Evolutionary conservation across 2,113 vertebrate genomes (phyloP).

Genomic region (Agapornis roseicollis): DNA sequence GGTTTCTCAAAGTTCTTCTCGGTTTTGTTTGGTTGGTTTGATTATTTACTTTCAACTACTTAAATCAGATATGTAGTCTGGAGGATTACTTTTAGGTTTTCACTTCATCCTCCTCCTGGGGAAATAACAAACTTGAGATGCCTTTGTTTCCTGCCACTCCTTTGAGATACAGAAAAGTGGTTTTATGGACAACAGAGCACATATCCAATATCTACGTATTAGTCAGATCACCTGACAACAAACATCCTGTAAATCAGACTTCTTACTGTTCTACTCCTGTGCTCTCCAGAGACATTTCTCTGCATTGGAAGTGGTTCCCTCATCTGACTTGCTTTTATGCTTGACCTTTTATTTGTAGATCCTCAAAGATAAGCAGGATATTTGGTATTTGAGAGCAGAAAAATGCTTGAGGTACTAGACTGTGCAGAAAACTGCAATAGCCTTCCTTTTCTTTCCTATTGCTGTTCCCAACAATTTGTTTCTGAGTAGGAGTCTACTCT

Average conservation of each 20-base stretch:
- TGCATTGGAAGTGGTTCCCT: background rate
- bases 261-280: background rate
- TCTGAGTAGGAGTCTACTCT: background rate
- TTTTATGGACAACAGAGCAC: background rate
- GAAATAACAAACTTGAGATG: background rate
- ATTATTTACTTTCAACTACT: background rate
- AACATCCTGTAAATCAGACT: background rate
- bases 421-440: background rate
- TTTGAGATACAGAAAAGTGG: background rate
- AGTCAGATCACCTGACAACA: background rate
- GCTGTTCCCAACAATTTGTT: background rate
- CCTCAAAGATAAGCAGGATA: background rate
- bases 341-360: constrained; percentile 1
- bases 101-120: background rate
- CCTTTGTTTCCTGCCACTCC: background rate
- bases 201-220: background rate
- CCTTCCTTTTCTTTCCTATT: background rate
- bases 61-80: background rate
- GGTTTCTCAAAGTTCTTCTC: background rate
- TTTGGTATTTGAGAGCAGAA: background rate
- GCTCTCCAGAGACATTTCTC: background rate
- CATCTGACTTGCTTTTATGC: background rate
- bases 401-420: background rate
- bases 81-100: background rate
- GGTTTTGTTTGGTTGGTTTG: background rate